phyloP scores from a whole-genome alignment of 1,140 invertebrate species.

The Notospermus geniculatus region DNA sequence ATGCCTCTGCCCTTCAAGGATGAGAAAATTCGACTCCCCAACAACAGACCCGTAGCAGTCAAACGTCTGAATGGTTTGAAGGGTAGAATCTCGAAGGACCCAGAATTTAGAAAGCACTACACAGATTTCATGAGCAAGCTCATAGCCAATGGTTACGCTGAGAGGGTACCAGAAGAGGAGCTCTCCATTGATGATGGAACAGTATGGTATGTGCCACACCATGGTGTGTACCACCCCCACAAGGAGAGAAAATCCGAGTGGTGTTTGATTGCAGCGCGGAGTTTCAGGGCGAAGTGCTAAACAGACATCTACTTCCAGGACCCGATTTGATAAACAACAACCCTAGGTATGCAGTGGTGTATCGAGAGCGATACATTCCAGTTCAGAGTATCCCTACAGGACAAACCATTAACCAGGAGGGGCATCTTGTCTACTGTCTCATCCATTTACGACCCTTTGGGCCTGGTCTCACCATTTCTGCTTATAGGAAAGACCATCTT shows the following conservation, averaged over 20 bases:
- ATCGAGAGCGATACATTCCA: slow-evolving; percentile 25
- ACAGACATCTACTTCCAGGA: slow-evolving; percentile 28
- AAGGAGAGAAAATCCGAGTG: slow-evolving; percentile 7
- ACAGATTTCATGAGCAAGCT: slow-evolving; percentile 17
- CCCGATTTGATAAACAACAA: slow-evolving; percentile 49
- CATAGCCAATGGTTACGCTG: slow-evolving; percentile 16
- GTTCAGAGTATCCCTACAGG: slow-evolving; percentile 12
- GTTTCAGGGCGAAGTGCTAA: slow-evolving; percentile 30
- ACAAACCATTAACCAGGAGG: slow-evolving; percentile 16
- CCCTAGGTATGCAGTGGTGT: slow-evolving; percentile 25
- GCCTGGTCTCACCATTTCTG: slow-evolving; percentile 22
- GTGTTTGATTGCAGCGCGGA: slow-evolving; percentile 7
- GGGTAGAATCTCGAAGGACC: not conserved
- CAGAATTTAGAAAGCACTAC: not conserved
- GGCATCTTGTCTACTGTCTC: slow-evolving; percentile 15
- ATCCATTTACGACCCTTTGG: slow-evolving; percentile 19
- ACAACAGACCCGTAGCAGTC: slow-evolving; percentile 5
- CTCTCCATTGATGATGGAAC: not conserved
- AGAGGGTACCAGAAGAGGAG: slow-evolving; percentile 5
- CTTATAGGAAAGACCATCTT: slow-evolving; percentile 27
- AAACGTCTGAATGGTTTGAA: not conserved
- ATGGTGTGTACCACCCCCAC: slow-evolving; percentile 21
- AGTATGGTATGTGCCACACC: slow-evolving; percentile 22
- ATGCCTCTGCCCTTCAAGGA: not conserved
- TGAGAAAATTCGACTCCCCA: not conserved